Evolutionary conservation across 2,113 vertebrate genomes (phyloP).

Genomic region (Platichthys stellatus): DNA sequence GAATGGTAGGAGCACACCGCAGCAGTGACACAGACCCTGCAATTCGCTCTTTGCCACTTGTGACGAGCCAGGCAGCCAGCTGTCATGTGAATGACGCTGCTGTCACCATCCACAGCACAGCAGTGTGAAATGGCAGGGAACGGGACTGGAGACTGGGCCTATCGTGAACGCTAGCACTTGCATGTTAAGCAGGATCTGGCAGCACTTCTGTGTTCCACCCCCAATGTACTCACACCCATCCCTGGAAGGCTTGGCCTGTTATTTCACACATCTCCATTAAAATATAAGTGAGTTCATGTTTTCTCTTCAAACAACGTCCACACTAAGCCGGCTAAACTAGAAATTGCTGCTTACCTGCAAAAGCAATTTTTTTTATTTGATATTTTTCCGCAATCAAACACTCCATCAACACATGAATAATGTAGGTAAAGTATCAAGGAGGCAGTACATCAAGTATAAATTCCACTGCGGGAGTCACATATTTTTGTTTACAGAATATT

Average conservation of each 20-base stretch:
- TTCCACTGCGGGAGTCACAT: too few relatives aligned
- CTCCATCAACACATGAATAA: too few relatives aligned
- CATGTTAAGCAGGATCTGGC: slow-evolving; percentile 62
- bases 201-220: slow-evolving; percentile 33
- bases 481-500: too few relatives aligned
- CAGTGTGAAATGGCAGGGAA: slow-evolving; percentile 68
- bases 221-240: background rate
- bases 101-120: slow-evolving; percentile 59
- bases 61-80: slow-evolving; percentile 54
- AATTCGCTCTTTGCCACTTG: slow-evolving; percentile 45
- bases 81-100: slow-evolving; percentile 74
- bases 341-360: background rate
- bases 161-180: slow-evolving; percentile 67
- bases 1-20: slow-evolving; percentile 11
- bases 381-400: too few relatives aligned
- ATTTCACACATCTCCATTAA: slow-evolving; percentile 4
- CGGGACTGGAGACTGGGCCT: slow-evolving; percentile 25
- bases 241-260: background rate
- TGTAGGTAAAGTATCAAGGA: background rate
- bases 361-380: background rate
- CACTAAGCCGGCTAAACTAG: background rate
- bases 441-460: too few relatives aligned
- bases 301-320: background rate
- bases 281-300: background rate
- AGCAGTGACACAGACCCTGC: slow-evolving; percentile 19